phyloP scores from a whole-genome alignment of 2,888 invertebrate species.

The Orthosia gothica region DNA sequence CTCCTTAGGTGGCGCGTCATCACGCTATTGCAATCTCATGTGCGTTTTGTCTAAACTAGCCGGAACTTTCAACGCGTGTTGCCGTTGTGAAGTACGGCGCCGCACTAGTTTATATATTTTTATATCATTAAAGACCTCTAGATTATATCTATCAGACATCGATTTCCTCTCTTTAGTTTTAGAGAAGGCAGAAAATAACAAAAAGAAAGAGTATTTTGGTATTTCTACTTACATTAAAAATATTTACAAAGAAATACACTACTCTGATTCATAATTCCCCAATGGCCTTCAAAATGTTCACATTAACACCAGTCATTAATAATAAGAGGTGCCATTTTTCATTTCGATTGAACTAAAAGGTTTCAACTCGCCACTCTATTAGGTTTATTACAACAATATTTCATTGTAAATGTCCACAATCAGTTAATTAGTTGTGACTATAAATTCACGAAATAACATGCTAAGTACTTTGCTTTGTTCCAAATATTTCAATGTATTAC shows the following conservation, averaged over 20 bases:
- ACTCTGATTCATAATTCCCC: conserved; percentile 12
- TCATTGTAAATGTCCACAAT: conserved; percentile 71
- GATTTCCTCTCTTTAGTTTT: too few relatives aligned
- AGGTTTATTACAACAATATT: conserved; percentile 69
- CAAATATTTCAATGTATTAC: conserved; percentile 53
- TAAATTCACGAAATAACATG: conserved; percentile 69
- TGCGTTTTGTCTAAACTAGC: too few relatives aligned
- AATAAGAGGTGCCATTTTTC: conserved; percentile 57
- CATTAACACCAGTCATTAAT: conserved; percentile 30
- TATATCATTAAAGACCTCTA: too few relatives aligned
- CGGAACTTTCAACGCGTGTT: too few relatives aligned
- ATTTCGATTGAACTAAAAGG: conserved; percentile 64
- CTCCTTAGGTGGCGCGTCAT: too few relatives aligned
- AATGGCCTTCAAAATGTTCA: conserved; percentile 26
- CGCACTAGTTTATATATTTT: too few relatives aligned
- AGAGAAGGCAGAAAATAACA: too few relatives aligned
- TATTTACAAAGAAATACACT: conserved; percentile 5
- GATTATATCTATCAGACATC: too few relatives aligned
- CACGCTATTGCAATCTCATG: too few relatives aligned
- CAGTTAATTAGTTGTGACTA: conserved; percentile 73
- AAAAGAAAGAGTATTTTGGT: too few relatives aligned
- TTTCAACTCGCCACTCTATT: conserved; percentile 64
- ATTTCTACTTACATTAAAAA: neutral
- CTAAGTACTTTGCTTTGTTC: conserved; percentile 64
- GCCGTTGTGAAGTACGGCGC: too few relatives aligned